Evolutionary conservation across 2,888 invertebrate species (phyloP).

Genomic region (Parthenolecanium corni): DNA sequence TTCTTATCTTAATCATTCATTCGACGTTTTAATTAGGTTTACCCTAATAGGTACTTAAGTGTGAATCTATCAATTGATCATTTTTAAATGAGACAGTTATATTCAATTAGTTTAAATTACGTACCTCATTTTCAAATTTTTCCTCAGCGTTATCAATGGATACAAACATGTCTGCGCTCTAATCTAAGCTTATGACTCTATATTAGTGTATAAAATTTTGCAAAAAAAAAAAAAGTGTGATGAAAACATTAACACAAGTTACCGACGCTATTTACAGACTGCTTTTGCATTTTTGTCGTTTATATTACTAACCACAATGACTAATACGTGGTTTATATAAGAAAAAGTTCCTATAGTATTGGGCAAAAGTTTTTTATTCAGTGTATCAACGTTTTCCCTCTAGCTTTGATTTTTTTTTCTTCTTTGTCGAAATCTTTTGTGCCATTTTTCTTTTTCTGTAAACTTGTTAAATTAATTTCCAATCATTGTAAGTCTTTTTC

Average conservation of each 20-base stretch:
- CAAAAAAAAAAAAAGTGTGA: not conserved
- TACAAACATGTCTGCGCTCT: not conserved
- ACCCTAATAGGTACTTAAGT: too few species aligned
- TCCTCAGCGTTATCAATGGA: slow-evolving; percentile 2
- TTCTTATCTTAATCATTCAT: too few species aligned
- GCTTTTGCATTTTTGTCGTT: not conserved
- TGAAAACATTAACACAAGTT: not conserved
- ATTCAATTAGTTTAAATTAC: too few species aligned
- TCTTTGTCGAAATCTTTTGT: not conserved
- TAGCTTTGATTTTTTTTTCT: not conserved
- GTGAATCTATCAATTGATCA: too few species aligned
- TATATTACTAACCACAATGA: not conserved
- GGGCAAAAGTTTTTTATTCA: not conserved
- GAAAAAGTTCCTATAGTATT: slow-evolving; percentile 4
- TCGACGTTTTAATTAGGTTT: too few species aligned
- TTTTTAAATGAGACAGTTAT: too few species aligned
- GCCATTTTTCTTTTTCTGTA: not conserved
- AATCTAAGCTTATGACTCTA: not conserved
- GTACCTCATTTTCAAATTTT: slow-evolving; percentile 13
- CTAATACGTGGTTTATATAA: slow-evolving; percentile 4
- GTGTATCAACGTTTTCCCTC: not conserved
- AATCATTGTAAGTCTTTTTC: not conserved
- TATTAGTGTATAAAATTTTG: not conserved
- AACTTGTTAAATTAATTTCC: not conserved
- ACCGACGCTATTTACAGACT: slow-evolving; percentile 7